Evolutionary conservation across 1,140 invertebrate genomes (phyloP).

Genomic region (Wasmannia auropunctata): DNA sequence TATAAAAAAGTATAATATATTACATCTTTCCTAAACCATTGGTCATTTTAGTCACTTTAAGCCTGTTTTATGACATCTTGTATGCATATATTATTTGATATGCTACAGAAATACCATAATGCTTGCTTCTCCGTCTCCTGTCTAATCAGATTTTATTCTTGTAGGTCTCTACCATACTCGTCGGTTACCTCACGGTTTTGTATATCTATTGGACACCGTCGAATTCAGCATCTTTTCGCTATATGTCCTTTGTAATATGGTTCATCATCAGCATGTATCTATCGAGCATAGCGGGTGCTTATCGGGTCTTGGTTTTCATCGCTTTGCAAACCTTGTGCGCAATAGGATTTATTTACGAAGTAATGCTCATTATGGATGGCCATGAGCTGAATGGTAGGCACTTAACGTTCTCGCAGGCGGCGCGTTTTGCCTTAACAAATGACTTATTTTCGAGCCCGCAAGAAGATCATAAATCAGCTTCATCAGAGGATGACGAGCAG

Average conservation of each 20-base stretch:
- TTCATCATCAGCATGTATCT: conserved; percentile 87
- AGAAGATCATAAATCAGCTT: background rate
- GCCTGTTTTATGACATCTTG: too few relatives aligned
- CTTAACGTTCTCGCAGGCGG: conserved; percentile 79
- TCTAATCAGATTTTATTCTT: conserved; percentile 62
- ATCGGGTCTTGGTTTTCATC: conserved; percentile 87
- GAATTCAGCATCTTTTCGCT: conserved; percentile 86
- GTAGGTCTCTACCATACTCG: conserved; percentile 83
- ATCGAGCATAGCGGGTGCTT: conserved; percentile 86
- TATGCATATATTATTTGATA: background rate
- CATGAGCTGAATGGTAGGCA: conserved; percentile 77
- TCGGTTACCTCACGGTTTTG: conserved; percentile 85
- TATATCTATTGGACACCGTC: conserved; percentile 87
- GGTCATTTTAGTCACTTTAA: too few relatives aligned
- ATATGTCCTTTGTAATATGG: conserved; percentile 87
- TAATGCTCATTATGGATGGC: conserved; percentile 81
- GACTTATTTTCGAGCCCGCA: conserved; percentile 41
- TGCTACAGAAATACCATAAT: background rate
- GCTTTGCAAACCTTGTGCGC: conserved; percentile 84
- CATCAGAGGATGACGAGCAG: conserved; percentile 36
- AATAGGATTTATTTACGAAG: conserved; percentile 86
- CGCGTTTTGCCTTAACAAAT: conserved; percentile 78
- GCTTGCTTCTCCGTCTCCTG: background rate
- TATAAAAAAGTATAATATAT: too few relatives aligned
- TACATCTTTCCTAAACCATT: too few relatives aligned